Evolutionary conservation across 2,888 invertebrate species (phyloP), one percentile per base, ranked within the genome.

Genomic region (Camptogramma bilineatum): DNA sequence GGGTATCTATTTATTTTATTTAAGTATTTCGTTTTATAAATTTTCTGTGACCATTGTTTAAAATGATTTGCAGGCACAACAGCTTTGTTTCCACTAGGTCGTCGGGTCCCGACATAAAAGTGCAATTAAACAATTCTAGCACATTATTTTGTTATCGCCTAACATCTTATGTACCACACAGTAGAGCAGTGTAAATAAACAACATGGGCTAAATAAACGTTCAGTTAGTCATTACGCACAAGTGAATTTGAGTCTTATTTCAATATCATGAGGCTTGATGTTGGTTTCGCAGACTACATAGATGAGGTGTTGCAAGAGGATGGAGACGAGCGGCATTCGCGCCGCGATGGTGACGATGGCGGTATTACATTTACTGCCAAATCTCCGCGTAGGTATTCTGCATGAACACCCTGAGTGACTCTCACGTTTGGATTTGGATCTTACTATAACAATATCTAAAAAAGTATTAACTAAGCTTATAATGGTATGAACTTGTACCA

Each of bases 341-440:
- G 93, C 24, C 91, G 93, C 5, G 91, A 94, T 72, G 94, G 94
- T 54, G 97, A 97, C 80, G 97, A 97, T 85, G 96, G 96, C 88
- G 97, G 97, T 80, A 97, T 98, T 76, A 97, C 97, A 71, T 98
- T 98, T 86, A 97, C 97, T 78, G 98, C 97, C 68, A 96, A 97
- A 93, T 96, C 97, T 86, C 96, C 96, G 90, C 96, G 97, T 97
- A 95, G 96, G 96, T 95, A 92, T 92, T 89, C 80, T 85, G 92
- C 91, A 92, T 91, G 92, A 64, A 77, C 79, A 79, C 79, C 80
- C 74, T 71, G 79, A 79, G 75, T 82, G 77, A 73, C 74, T 78
- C 78, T 62, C 66, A 69, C 75, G 84, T 86, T 87, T 89, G 90
- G 87, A 88, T 86, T 90, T 89, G 87, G 84, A 88, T 83, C 54